Evolutionary conservation across 1,140 invertebrate genomes (phyloP), one percentile per base, ranked within the genome.

Genomic region (Drosophila lowei): DNA sequence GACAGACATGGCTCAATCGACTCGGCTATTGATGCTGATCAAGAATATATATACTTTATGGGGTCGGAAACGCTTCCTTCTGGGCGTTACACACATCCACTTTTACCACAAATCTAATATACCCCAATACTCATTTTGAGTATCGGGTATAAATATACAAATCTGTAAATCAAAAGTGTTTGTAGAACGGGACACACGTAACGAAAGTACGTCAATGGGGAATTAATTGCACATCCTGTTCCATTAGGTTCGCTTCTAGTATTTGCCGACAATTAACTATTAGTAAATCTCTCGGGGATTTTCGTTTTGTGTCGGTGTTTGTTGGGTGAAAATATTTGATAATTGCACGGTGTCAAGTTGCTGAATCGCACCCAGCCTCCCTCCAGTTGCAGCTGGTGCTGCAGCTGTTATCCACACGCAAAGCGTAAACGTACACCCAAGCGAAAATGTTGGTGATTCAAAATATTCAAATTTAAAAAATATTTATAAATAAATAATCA

Each of bases 211-310:
- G 80, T 84, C 80, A 80, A 86, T 77, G 77, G 3, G 53, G 58
- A 80, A 73, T 84, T 59, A 70, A 72, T 68, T 43, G 59, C 43
- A 58, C 66, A 79, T 84, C 76, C 76, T 80, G 78, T 77, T 59
- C 66, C 63, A 80, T 70, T 86, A 38, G 50, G 41, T 48, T 73
- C 72, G 23, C 4, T 25, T 25, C 23, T 25, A 25, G 23, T 80
- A 56, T 81, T 81, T 68, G 6, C 46, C 41, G 48, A 72, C 77
- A 76, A 79, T 52, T 77, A 48, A 53, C 60, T 54, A 18, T 50
- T 63, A 28, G 28, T 42, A 21, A 7, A 47, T 57, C 59, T 72
- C 46, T 28, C 28, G 52, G 52, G 52, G 42, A 71, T 28, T 41
- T 44, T 55, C 48, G 43, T 57, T 13, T 15, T 48, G 41, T n/a